Conservation (phyloP, 2,113 vertebrate genomes). For the Aix galericulata region DNA sequence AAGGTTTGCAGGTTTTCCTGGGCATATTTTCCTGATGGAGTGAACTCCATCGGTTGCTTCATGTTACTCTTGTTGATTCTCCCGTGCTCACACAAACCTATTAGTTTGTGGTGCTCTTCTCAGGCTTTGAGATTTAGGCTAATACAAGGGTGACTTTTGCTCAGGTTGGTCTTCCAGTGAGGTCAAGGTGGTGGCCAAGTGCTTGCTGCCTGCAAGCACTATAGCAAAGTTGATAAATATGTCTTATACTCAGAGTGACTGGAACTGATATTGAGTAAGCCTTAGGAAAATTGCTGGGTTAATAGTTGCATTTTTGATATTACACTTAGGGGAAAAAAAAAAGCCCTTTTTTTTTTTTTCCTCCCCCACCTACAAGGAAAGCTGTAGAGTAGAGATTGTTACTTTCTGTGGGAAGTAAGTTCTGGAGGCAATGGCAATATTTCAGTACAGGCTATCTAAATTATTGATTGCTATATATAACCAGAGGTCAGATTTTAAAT, state of each 20-base stretch:
- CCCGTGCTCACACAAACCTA: neutral
- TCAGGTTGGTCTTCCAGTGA: neutral
- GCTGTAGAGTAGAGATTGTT: neutral
- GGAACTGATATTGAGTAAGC: neutral
- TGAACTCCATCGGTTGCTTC: neutral
- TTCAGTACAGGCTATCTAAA: neutral
- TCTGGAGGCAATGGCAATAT: neutral
- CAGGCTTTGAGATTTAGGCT: neutral
- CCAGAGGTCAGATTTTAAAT: neutral
- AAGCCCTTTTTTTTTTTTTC: too few relatives aligned
- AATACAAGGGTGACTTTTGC: neutral
- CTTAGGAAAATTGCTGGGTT: neutral
- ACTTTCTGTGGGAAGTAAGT: neutral
- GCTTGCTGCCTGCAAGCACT: neutral
- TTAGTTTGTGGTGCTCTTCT: neutral
- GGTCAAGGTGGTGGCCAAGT: neutral
- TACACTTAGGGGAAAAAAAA: neutral
- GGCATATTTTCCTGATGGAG: neutral
- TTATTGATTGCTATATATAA: neutral
- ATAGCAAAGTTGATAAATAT: neutral
- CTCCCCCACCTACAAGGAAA: neutral
- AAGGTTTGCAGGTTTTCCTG: neutral
- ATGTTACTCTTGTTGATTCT: rapidly evolving
- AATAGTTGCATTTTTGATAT: neutral
- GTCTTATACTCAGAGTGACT: neutral